Evolutionary conservation across 2,113 vertebrate genomes (phyloP).

Genomic region (Microcebus griseorufus): DNA sequence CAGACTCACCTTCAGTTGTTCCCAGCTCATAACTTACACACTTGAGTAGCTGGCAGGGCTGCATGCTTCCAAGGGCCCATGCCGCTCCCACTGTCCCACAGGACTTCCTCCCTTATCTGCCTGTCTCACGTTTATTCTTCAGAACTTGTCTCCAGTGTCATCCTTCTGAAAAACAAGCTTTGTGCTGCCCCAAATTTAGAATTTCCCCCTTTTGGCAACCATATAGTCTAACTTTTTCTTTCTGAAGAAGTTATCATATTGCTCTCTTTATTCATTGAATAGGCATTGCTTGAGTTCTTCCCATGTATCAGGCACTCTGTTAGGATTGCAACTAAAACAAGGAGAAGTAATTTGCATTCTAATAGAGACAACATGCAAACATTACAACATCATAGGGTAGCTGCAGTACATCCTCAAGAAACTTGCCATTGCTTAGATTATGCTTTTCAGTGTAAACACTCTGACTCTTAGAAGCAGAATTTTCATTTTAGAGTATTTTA

Average conservation of each 20-base stretch:
- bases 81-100: not conserved
- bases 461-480: not conserved
- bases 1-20: not conserved
- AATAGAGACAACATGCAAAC: not conserved
- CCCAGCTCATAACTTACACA: not conserved
- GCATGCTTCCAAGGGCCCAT: not conserved
- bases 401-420: not conserved
- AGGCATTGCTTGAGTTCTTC: not conserved
- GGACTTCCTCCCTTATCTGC: not conserved
- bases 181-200: not conserved
- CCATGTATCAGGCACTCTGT: not conserved
- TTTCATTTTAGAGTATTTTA: constrained; percentile 14
- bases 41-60: not conserved
- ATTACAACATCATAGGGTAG: no score
- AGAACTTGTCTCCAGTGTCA: not conserved
- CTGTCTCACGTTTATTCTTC: not conserved
- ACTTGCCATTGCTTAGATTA: not conserved
- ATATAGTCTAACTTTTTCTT: not conserved
- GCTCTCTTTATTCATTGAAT: not conserved
- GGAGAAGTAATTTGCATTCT: not conserved
- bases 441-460: not conserved
- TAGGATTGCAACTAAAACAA: not conserved
- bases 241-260: not conserved
- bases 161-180: not conserved
- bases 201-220: not conserved